phyloP scores from a whole-genome alignment of 2,888 invertebrate genomes.

The Ornithoptera priamus region DNA sequence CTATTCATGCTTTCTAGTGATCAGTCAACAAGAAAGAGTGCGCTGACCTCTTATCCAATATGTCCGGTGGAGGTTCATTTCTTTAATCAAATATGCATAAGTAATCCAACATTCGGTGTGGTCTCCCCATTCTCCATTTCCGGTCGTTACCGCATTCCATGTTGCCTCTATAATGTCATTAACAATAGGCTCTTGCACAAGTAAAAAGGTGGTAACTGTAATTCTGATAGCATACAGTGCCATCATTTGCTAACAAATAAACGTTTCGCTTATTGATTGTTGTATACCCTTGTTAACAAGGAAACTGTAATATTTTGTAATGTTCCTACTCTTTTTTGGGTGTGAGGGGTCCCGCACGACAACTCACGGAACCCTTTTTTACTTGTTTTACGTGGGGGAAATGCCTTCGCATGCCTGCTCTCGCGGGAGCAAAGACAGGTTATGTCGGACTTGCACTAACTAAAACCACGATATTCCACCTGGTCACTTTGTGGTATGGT shows the following conservation, averaged over 20 bases:
- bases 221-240: neutral
- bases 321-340: no score
- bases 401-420: no score
- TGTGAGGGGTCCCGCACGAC: no score
- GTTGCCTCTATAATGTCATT: neutral
- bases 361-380: no score
- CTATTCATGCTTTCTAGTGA: neutral
- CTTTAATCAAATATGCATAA: neutral
- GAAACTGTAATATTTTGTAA: no score
- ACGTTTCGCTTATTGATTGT: neutral
- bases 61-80: neutral
- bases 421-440: no score
- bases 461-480: no score
- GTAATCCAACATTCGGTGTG: neutral
- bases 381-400: no score
- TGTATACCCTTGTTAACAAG: no score
- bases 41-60: no score
- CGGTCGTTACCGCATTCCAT: neutral
- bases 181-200: neutral
- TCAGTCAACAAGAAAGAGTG: neutral
- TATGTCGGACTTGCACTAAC: no score
- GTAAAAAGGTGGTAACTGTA: neutral
- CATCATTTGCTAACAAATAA: neutral
- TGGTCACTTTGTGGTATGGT: no score
- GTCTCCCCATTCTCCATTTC: neutral